Conservation (phyloP, 1,140 invertebrate genomes). For the Phymorhynchus buccinoides region DNA sequence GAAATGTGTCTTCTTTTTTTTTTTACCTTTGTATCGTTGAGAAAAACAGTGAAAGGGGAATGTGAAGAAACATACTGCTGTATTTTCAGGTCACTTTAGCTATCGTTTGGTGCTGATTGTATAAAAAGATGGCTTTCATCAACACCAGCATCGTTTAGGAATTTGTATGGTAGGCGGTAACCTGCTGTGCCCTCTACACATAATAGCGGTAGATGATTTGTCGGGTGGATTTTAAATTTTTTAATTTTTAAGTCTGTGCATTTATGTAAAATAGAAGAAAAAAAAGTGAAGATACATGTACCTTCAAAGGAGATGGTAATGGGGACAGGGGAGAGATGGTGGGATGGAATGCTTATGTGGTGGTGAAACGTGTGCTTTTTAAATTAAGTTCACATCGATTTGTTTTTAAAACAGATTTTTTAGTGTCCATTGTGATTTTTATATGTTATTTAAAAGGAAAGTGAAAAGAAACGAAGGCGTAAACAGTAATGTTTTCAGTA, state of each 20-base stretch:
- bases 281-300: neutral
- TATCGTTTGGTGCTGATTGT: slow-evolving; percentile 25
- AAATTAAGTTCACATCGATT: no score
- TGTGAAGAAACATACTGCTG: no score
- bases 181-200: neutral
- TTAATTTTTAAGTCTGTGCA: neutral
- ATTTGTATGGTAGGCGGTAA: neutral
- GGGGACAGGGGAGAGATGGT: neutral
- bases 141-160: neutral
- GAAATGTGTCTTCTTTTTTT: no score
- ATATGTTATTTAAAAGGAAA: neutral
- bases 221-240: neutral
- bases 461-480: no score
- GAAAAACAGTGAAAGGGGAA: no score
- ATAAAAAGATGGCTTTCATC: neutral
- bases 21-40: no score
- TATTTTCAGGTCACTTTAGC: neutral
- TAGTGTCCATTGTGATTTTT: neutral
- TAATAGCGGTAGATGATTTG: neutral
- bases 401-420: neutral
- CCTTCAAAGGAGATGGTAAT: no score
- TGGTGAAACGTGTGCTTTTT: neutral
- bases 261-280: neutral
- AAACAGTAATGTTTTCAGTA: no score
- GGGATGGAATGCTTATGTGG: no score